phyloP scores from a whole-genome alignment of 2,888 invertebrate species.

The Hoplodrina ambigua region DNA sequence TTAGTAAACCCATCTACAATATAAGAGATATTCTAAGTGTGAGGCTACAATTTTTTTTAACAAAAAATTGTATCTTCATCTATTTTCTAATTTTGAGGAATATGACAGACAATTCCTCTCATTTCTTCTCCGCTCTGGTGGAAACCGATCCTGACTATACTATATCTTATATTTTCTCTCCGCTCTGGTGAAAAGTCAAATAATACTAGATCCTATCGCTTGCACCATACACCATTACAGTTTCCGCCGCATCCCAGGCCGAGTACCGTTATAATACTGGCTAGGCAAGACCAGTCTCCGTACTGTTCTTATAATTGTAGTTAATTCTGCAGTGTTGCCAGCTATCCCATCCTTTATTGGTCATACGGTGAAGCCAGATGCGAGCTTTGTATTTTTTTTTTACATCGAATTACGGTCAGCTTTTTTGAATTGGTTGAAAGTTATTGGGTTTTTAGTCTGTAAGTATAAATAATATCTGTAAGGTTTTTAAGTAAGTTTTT shows the following conservation, averaged over 20 bases:
- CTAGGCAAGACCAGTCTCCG: conserved; percentile 73
- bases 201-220: conserved; percentile 13
- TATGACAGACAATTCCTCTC: too few relatives aligned
- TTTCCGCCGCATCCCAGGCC: conserved; percentile 79
- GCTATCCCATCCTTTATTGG: conserved; percentile 67
- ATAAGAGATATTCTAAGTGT: too few relatives aligned
- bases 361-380: conserved; percentile 62
- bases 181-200: too few relatives aligned
- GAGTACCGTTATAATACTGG: conserved; percentile 84
- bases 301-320: conserved; percentile 89
- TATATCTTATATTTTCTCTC: too few relatives aligned
- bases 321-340: conserved; percentile 80
- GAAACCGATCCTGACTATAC: too few relatives aligned
- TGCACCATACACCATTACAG: conserved; percentile 59
- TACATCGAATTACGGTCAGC: conserved; percentile 7
- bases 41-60: too few relatives aligned
- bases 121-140: too few relatives aligned
- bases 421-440: conserved; percentile 22
- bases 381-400: conserved; percentile 39
- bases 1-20: too few relatives aligned
- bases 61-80: too few relatives aligned
- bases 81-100: too few relatives aligned
- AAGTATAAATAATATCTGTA: too few relatives aligned
- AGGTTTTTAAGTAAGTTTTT: too few relatives aligned
- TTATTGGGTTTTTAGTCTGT: conserved; percentile 5